Conservation (phyloP, 2,797 vertebrate genomes). For the Cacajao melanocephalus region DNA sequence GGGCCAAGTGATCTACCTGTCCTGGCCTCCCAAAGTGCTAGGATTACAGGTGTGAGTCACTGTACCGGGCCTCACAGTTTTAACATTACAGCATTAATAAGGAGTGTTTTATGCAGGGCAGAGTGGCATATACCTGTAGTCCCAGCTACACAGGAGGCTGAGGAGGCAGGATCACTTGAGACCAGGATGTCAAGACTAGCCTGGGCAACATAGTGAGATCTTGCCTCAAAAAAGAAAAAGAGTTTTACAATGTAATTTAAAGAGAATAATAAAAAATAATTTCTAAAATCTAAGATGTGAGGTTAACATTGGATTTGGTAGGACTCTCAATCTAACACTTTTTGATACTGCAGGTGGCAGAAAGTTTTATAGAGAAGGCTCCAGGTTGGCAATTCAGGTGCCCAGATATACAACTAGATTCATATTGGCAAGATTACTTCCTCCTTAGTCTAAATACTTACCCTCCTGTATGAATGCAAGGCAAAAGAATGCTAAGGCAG, state of each 20-base stretch:
- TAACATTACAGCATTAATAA: slow-evolving; percentile 5
- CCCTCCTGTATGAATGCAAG: background rate
- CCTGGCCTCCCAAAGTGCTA: background rate
- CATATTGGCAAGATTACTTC: background rate
- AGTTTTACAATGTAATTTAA: background rate
- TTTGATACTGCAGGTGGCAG: background rate
- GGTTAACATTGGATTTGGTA: background rate
- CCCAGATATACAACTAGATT: background rate
- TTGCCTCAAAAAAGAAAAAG: background rate
- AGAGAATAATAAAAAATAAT: slow-evolving; percentile 26
- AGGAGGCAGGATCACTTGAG: background rate
- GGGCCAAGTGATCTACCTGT: background rate
- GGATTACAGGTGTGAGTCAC: background rate
- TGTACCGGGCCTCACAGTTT: background rate
- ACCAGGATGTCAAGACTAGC: background rate
- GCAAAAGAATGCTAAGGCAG: background rate
- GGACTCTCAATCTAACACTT: background rate
- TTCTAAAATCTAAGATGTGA: background rate
- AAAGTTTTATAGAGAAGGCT: background rate
- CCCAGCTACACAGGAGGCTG: background rate
- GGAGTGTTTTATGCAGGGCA: background rate
- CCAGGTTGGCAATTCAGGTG: background rate
- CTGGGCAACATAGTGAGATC: background rate
- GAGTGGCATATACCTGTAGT: background rate
- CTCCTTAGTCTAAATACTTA: background rate